phyloP scores from a whole-genome alignment of 2,113 vertebrate species.

The Macaca fascicularis region T2T-MFA8v1.1 NC_088379.1:102395501-102396000 shows the following conservation, averaged over 20 bases:
- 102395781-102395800: no score
- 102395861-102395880: background rate
- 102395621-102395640: background rate
- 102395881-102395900: background rate
- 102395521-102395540: no score
- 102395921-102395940: background rate
- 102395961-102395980: background rate
- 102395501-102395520: no score
- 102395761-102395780: background rate
- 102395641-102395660: background rate
- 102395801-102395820: background rate
- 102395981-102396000: background rate
- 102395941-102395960: background rate
- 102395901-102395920: background rate
- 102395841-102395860: background rate
- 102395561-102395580: no score
- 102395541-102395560: no score
- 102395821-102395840: background rate
- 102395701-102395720: background rate
- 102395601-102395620: background rate
- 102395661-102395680: background rate
- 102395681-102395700: background rate
- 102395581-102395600: background rate
- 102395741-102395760: background rate
- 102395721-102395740: no score